Conservation (phyloP, 2,888 invertebrate species). For the Portevinia maculata region DNA sequence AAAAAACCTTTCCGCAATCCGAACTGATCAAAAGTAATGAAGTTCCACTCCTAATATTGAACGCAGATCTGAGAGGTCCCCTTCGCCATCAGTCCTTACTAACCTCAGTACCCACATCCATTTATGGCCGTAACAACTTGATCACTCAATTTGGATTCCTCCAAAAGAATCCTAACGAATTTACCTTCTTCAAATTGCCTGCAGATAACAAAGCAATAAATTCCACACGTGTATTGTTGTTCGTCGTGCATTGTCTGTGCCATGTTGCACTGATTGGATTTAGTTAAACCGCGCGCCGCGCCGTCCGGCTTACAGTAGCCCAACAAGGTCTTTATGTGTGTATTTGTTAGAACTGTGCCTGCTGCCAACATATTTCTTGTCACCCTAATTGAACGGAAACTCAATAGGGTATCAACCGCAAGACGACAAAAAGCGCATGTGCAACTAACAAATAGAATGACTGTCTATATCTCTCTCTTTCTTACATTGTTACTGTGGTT, state of each 20-base stretch:
- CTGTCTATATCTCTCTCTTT: conserved; percentile 1
- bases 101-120: conserved; percentile 51
- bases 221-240: conserved; percentile 72
- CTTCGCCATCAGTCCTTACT: background rate
- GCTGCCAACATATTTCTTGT: conserved; percentile 72
- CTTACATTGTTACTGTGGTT: background rate
- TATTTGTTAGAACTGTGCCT: conserved; percentile 58
- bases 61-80: no score
- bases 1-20: no score
- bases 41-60: no score
- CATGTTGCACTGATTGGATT: conserved; percentile 64
- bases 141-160: conserved; percentile 70
- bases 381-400: conserved; percentile 73
- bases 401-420: conserved; percentile 46
- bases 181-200: conserved; percentile 64
- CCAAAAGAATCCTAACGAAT: conserved; percentile 33
- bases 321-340: no score
- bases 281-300: no score
- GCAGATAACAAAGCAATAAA: conserved; percentile 73
- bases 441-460: conserved; percentile 23
- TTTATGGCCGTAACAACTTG: conserved; percentile 71
- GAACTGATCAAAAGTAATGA: no score
- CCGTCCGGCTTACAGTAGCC: conserved; percentile 58
- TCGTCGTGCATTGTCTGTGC: conserved; percentile 59
- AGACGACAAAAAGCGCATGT: conserved; percentile 46